Percentiles rank a stretch among this genome's conserved stretches.
These are phyloP conservation scores for Phymastichus coffea DNA, from an alignment of 1,140 invertebrate species.

Conservation along the genomic window DNA sequence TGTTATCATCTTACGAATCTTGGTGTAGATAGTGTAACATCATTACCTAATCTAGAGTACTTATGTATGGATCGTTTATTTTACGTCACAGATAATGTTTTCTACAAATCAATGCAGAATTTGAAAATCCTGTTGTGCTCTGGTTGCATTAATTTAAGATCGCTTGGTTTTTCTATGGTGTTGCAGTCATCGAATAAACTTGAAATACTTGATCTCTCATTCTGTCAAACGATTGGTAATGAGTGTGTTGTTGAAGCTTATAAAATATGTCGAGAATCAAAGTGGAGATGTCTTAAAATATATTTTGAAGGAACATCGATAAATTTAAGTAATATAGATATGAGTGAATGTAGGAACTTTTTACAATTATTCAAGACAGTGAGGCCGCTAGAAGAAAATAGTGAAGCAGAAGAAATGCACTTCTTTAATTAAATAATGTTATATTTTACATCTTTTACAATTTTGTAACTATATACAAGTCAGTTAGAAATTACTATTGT, in stretches of 20 bases:
- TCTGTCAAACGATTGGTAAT: neutral
- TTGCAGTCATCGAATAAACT: neutral
- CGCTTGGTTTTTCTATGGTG: neutral
- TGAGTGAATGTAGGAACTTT: too few relatives aligned
- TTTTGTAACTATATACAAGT: too few relatives aligned
- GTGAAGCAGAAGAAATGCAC: too few relatives aligned
- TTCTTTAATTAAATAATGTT: too few relatives aligned
- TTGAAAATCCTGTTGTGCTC: neutral
- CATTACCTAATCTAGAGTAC: neutral
- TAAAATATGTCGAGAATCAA: too few relatives aligned
- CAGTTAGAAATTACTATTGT: too few relatives aligned
- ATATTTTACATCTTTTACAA: too few relatives aligned
- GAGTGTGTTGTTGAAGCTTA: neutral
- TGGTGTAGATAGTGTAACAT: neutral
- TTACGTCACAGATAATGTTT: neutral
- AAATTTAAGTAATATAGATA: too few relatives aligned
- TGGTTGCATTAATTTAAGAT: neutral
- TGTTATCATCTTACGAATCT: neutral
- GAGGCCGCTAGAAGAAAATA: too few relatives aligned
- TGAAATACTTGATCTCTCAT: neutral
- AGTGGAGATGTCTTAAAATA: too few relatives aligned
- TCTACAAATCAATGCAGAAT: neutral
- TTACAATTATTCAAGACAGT: too few relatives aligned
- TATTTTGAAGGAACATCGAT: too few relatives aligned
- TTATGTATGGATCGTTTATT: neutral